Conservation (phyloP, 2,888 invertebrate genomes). For the Ormyrus thymus region DNA sequence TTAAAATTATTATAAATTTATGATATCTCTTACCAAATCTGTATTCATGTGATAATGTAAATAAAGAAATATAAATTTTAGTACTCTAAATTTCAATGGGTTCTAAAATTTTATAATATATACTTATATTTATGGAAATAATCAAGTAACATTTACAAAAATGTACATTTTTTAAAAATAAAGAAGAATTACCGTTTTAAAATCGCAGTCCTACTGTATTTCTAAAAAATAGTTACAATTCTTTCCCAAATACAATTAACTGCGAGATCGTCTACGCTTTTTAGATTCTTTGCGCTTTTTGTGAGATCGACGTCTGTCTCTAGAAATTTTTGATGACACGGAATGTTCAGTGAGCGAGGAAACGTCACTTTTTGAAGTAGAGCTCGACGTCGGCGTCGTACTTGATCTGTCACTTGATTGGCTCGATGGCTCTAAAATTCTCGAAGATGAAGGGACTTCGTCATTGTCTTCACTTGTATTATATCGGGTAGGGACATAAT, state of each 20-base stretch:
- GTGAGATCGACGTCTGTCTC: constrained; percentile 61
- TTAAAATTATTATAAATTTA: not conserved
- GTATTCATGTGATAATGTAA: not conserved
- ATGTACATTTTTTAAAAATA: constrained; percentile 20
- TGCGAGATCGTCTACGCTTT: constrained; percentile 62
- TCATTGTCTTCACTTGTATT: constrained; percentile 8
- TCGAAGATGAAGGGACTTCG: constrained; percentile 1
- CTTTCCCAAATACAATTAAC: constrained; percentile 55
- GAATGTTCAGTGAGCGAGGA: constrained; percentile 49
- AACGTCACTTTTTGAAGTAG: constrained; percentile 45
- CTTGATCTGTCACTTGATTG: constrained; percentile 23
- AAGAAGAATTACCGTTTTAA: constrained; percentile 33
- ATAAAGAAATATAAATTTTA: constrained; percentile 6
- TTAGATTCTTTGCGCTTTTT: constrained; percentile 62
- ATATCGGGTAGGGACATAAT: not conserved
- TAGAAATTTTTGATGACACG: constrained; percentile 38
- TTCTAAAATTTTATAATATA: too few species aligned
- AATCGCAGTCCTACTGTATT: constrained; percentile 41
- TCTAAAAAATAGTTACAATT: constrained; percentile 41
- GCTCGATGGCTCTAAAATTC: not conserved
- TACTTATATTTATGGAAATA: too few species aligned
- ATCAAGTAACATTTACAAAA: not conserved
- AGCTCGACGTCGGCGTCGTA: constrained; percentile 14
- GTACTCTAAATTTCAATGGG: not conserved
- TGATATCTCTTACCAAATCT: not conserved